Percentiles rank a stretch among this genome's conserved stretches.
These are phyloP conservation scores for Actinernus sp. DNA, from an alignment of 92 coral and sea anemone genomes.

Conservation along the genomic window DNA sequence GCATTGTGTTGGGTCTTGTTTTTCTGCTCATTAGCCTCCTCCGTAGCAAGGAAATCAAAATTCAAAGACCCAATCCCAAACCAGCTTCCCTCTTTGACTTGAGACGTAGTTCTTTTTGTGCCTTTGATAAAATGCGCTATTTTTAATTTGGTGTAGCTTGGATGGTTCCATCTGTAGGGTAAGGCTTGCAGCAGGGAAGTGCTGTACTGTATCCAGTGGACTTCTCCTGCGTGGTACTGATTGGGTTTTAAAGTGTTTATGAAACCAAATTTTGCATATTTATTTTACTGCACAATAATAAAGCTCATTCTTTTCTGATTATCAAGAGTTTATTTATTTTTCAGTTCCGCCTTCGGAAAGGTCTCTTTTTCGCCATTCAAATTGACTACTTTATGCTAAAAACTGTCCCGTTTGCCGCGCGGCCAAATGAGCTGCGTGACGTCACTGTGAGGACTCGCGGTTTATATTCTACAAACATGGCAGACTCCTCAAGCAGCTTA, in stretches of 20 bases:
- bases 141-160: conserved; percentile 55
- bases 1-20: conserved; percentile 51
- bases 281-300: too few species aligned
- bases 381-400: too few species aligned
- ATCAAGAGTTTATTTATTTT: too few species aligned
- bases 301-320: too few species aligned
- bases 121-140: conserved; percentile 65
- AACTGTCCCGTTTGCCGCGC: too few species aligned
- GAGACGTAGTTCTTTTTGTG: conserved; percentile 9
- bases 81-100: conserved; percentile 10
- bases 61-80: not conserved
- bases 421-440: too few species aligned
- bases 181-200: conserved; percentile 66
- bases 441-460: too few species aligned
- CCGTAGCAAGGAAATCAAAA: conserved; percentile 2
- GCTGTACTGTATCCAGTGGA: conserved; percentile 85
- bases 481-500: too few species aligned
- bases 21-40: not conserved
- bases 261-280: too few species aligned
- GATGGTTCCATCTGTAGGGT: conserved; percentile 88
- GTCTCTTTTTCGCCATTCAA: too few species aligned
- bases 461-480: too few species aligned
- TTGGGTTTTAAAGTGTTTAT: conserved; percentile 79
- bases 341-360: too few species aligned
- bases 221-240: conserved; percentile 85